A percentile compares a stretch with the other conserved stretches of the same genome.
Conservation (phyloP, 2,113 vertebrate species). For the Eudyptes chrysolophus region DNA sequence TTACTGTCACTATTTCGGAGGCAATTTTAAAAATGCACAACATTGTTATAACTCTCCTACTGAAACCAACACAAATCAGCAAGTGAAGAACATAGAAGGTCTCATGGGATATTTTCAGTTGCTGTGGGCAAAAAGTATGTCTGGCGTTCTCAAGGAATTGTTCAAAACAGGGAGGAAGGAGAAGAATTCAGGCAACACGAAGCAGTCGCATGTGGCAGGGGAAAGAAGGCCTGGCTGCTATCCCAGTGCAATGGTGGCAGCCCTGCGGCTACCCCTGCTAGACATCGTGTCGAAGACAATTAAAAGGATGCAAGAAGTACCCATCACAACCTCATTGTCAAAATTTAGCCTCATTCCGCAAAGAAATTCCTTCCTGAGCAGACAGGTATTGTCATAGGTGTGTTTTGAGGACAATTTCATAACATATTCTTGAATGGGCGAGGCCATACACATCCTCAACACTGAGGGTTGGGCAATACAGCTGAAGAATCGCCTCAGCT, state of each 20-base stretch:
- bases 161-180: background rate
- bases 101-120: background rate
- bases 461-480: background rate
- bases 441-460: background rate
- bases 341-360: background rate
- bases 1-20: background rate
- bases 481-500: background rate
- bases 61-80: background rate
- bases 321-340: background rate
- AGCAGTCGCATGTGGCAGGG: background rate
- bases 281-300: background rate
- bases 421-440: fast-evolving
- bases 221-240: background rate
- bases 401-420: background rate
- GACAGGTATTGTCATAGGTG: fast-evolving
- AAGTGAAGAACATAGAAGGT: background rate
- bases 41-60: background rate
- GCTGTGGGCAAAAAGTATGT: background rate
- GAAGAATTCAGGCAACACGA: background rate
- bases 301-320: background rate
- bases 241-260: background rate
- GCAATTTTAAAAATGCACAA: background rate
- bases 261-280: background rate
- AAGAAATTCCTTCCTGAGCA: background rate
- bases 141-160: background rate